Conservation (phyloP, 2,113 vertebrate genomes). For the Rynchops niger region DNA sequence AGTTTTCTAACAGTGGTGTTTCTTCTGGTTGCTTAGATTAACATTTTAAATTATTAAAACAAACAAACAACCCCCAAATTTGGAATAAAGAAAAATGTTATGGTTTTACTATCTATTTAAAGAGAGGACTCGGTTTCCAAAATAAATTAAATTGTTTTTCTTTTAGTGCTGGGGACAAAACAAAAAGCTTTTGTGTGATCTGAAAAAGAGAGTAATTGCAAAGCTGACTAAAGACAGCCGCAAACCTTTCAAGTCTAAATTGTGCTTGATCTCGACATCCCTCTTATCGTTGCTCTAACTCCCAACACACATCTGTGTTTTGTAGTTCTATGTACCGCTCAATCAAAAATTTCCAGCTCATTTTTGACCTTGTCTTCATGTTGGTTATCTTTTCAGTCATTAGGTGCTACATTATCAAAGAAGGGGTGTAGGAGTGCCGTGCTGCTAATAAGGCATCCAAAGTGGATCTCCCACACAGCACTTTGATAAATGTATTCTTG, state of each 20-base stretch:
- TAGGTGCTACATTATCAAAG: not conserved
- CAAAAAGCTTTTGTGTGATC: not conserved
- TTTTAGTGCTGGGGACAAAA: not conserved
- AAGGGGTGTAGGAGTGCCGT: not conserved
- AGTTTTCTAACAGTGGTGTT: not conserved
- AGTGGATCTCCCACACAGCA: not conserved
- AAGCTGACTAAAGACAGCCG: constrained; percentile 21
- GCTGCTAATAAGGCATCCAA: not conserved
- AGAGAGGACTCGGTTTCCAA: constrained; percentile 2
- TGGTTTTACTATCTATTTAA: not conserved
- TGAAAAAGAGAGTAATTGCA: constrained; percentile 27
- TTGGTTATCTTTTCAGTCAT: not conserved
- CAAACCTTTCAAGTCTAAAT: not conserved
- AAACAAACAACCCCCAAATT: not conserved
- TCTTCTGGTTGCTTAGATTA: not conserved
- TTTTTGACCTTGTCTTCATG: not conserved
- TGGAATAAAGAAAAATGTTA: not conserved
- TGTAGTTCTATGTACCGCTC: not conserved
- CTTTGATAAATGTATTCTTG: not conserved
- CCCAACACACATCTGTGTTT: not conserved
- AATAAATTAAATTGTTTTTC: constrained; percentile 51
- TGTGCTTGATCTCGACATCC: not conserved
- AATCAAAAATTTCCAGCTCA: not conserved
- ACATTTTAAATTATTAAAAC: not conserved
- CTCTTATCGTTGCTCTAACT: not conserved